Evolutionary conservation across 2,797 vertebrate genomes (phyloP).

Genomic region (Acrossocheilus wenchowensis): DNA sequence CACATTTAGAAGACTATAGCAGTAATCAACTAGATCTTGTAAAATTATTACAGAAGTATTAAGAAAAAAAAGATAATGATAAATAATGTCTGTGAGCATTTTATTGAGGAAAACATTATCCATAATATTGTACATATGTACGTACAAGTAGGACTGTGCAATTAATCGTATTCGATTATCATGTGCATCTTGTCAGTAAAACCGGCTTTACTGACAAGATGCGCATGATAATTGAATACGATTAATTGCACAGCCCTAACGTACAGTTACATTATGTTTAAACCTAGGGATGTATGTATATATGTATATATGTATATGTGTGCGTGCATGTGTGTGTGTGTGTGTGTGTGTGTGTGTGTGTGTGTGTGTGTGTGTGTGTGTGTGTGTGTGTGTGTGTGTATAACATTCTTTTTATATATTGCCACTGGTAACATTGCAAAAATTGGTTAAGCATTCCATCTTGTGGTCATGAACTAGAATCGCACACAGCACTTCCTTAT

Average conservation of each 20-base stretch:
- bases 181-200: too few species aligned
- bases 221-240: too few species aligned
- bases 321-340: too few species aligned
- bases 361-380: too few species aligned
- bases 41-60: neutral
- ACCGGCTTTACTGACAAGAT: too few species aligned
- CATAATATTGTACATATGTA: too few species aligned
- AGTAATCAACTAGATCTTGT: neutral
- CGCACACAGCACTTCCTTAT: neutral
- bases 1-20: neutral
- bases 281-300: too few species aligned
- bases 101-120: neutral
- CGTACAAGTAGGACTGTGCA: neutral
- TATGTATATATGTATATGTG: too few species aligned
- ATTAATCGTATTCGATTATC: too few species aligned
- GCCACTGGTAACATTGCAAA: neutral
- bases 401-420: neutral
- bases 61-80: neutral
- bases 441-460: slow-evolving; percentile 19
- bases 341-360: too few species aligned
- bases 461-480: slow-evolving; percentile 1
- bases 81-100: neutral
- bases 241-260: too few species aligned
- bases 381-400: too few species aligned
- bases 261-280: neutral